These are phyloP conservation scores for Phalanger gymnotis DNA, from an alignment of 2,797 vertebrate genomes.

Conservation along the genomic window DNA sequence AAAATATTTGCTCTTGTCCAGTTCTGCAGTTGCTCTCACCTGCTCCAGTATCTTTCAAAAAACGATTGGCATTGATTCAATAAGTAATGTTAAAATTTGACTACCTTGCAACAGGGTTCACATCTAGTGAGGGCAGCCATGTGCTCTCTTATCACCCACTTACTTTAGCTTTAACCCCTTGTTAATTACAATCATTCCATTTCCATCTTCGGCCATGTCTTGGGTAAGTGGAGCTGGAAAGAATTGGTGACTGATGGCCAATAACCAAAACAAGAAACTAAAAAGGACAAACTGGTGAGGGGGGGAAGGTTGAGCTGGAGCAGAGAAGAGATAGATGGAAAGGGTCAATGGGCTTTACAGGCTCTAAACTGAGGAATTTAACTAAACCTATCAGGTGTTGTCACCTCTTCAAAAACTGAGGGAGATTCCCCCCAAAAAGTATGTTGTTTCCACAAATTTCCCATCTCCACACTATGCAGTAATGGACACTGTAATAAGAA, in stretches of 20 bases:
- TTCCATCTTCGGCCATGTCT: neutral
- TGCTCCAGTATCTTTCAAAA: neutral
- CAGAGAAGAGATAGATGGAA: neutral
- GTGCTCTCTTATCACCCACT: neutral
- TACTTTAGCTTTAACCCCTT: neutral
- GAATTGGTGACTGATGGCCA: neutral
- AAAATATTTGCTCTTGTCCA: neutral
- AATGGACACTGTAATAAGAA: neutral
- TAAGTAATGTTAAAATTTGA: neutral
- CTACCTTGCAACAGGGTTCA: neutral
- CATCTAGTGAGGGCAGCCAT: neutral
- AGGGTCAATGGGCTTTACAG: neutral
- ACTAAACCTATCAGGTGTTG: neutral
- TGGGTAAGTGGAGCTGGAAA: neutral
- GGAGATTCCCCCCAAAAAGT: neutral
- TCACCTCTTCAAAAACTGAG: neutral
- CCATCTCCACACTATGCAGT: neutral
- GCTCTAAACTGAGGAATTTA: neutral
- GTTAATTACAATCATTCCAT: neutral
- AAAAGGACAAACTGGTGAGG: neutral
- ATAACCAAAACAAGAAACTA: neutral
- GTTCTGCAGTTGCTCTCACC: neutral
- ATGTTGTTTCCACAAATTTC: neutral
- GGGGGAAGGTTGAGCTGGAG: fast-evolving
- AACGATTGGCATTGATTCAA: neutral